Percentiles rank a stretch among this genome's conserved stretches.
These are phyloP conservation scores for Halictus ligatus DNA, from an alignment of 2,888 invertebrate species.

Conservation along the genomic window DNA sequence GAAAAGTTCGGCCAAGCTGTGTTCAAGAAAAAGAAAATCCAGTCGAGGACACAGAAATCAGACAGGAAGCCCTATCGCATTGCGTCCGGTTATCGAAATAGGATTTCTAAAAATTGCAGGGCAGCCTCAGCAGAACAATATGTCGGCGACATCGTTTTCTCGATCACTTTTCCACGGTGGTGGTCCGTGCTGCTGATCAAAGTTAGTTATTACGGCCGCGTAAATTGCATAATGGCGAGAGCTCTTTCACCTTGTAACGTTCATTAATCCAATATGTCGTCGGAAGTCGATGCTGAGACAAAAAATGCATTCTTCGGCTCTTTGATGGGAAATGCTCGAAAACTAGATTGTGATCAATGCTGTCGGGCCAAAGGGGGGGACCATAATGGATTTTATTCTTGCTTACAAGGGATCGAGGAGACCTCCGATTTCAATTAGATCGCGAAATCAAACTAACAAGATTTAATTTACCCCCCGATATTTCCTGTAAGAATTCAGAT, in stretches of 20 bases:
- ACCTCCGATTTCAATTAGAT: not conserved
- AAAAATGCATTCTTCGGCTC: slow-evolving; percentile 12
- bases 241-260: slow-evolving; percentile 31
- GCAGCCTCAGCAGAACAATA: not conserved
- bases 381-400: not conserved
- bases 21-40: no score
- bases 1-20: no score
- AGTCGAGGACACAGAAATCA: not conserved
- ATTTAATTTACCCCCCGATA: not conserved
- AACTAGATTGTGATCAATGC: not conserved
- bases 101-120: not conserved
- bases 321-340: not conserved
- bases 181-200: slow-evolving; percentile 40
- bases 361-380: not conserved
- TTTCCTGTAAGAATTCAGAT: not conserved
- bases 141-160: slow-evolving; percentile 3
- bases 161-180: slow-evolving; percentile 20
- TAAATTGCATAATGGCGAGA: slow-evolving; percentile 37
- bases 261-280: slow-evolving; percentile 19
- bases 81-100: not conserved
- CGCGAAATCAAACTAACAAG: not conserved
- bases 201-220: slow-evolving; percentile 37
- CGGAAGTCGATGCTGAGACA: not conserved
- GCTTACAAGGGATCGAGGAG: not conserved
- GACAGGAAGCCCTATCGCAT: not conserved